These are phyloP conservation scores for Tachysurus fulvidraco DNA, from an alignment of 2,113 vertebrate genomes.

Conservation along the genomic window DNA sequence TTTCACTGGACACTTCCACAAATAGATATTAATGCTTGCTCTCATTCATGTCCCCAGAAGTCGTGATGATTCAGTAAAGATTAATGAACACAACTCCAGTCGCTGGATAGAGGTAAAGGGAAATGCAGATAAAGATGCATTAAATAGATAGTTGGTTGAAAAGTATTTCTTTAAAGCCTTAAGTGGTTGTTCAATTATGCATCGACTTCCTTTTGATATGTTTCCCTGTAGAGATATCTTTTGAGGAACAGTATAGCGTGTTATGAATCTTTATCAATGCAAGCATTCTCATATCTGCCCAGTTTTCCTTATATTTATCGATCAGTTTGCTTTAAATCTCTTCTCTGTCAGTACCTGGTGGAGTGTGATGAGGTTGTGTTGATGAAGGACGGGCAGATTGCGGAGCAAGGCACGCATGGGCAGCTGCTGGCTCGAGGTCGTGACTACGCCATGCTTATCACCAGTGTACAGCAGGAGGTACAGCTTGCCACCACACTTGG, in stretches of 20 bases:
- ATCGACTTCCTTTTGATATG: background rate
- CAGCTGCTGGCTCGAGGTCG: conserved; percentile 75
- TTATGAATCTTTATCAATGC: background rate
- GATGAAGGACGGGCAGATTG: conserved; percentile 80
- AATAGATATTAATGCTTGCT: no score
- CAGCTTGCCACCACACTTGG: conserved; percentile 51
- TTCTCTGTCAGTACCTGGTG: conserved; percentile 69
- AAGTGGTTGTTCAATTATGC: background rate
- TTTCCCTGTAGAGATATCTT: background rate
- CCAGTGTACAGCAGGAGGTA: conserved; percentile 76
- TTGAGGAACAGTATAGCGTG: background rate
- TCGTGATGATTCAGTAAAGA: no score
- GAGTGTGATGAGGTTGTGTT: conserved; percentile 77
- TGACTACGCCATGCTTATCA: conserved; percentile 75
- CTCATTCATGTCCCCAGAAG: no score
- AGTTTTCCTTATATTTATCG: background rate
- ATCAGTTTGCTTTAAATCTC: background rate
- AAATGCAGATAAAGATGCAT: background rate
- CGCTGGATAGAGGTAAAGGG: no score
- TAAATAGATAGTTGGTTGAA: background rate
- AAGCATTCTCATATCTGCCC: background rate
- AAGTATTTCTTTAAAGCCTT: background rate
- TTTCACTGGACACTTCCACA: no score
- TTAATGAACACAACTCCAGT: background rate
- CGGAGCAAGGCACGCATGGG: conserved; percentile 74